Evolutionary conservation across 2,888 invertebrate genomes (phyloP).

Genomic region (Cordilura impudica): DNA sequence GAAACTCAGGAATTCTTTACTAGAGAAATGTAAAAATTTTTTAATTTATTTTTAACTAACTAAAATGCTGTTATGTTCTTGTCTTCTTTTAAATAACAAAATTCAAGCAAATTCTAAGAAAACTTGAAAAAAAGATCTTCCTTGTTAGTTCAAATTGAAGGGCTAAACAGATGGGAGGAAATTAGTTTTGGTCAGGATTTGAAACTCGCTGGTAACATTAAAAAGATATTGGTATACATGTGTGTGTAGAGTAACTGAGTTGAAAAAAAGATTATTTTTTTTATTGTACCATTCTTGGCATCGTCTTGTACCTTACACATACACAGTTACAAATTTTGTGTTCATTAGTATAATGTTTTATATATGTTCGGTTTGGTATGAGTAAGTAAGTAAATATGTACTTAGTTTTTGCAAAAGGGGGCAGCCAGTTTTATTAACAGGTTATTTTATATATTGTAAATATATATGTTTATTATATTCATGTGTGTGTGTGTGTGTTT

Average conservation of each 20-base stretch:
- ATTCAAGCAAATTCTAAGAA: too few species aligned
- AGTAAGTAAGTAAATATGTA: slow-evolving; percentile 1
- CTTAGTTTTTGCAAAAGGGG: slow-evolving; percentile 4
- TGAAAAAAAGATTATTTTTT: not conserved
- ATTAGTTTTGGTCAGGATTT: slow-evolving; percentile 21
- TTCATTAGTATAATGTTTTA: slow-evolving; percentile 7
- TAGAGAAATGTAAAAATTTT: too few species aligned
- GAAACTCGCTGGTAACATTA: not conserved
- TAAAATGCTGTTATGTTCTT: too few species aligned
- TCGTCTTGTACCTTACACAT: not conserved
- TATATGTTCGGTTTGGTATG: slow-evolving; percentile 1
- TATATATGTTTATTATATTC: not conserved
- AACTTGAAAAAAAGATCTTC: not conserved
- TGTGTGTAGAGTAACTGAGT: not conserved
- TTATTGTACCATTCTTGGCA: not conserved
- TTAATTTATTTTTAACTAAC: too few species aligned
- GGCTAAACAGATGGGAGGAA: not conserved
- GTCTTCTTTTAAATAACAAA: too few species aligned
- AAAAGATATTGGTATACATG: not conserved
- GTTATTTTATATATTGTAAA: not conserved
- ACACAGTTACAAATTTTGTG: not conserved
- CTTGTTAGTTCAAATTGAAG: not conserved
- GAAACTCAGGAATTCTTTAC: too few species aligned
- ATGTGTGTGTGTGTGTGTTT: slow-evolving; percentile 10
- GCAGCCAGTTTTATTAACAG: slow-evolving; percentile 21